Conservation (phyloP, 2,113 vertebrate species). For the Gallinago paraguaiae region DNA sequence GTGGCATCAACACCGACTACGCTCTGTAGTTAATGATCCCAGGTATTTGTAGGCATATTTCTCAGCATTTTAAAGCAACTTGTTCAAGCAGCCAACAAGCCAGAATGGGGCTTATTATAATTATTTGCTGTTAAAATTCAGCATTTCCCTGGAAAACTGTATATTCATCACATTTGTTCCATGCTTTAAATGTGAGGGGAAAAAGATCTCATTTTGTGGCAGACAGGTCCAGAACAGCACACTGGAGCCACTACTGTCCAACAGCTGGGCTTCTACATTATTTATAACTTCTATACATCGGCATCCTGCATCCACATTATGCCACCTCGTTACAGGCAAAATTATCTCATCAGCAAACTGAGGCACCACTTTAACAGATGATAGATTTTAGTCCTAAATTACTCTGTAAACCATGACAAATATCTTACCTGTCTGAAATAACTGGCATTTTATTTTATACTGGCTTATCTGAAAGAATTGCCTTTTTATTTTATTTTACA, state of each 20-base stretch:
- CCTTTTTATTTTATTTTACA: background rate
- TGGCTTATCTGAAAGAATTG: background rate
- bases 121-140: background rate
- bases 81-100: background rate
- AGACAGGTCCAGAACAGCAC: background rate
- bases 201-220: background rate
- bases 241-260: background rate
- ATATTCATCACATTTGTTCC: background rate
- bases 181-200: background rate
- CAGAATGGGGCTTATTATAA: background rate
- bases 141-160: background rate
- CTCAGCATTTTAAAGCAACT: background rate
- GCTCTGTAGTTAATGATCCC: background rate
- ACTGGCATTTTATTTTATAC: background rate
- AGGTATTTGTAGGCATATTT: background rate
- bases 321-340: background rate
- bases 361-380: background rate
- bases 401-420: background rate
- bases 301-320: background rate
- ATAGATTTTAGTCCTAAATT: background rate
- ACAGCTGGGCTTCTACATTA: background rate
- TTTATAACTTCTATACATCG: background rate
- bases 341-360: background rate
- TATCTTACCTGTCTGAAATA: background rate
- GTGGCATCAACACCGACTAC: background rate